Evolutionary conservation across 1,140 invertebrate genomes (phyloP), one percentile per base, ranked within the genome.

Genomic region (Calosoma granatense): DNA sequence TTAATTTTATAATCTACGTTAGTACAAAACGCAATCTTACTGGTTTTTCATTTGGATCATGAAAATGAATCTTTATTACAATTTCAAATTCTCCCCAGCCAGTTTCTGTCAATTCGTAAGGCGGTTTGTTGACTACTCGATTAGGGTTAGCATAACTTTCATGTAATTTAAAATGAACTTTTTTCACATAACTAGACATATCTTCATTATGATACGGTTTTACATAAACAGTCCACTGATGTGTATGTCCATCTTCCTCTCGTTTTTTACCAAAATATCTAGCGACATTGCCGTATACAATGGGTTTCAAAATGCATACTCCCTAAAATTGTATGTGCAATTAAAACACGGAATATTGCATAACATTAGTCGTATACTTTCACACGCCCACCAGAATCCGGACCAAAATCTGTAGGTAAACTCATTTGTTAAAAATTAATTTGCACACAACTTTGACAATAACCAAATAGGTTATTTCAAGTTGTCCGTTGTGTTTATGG

Each of bases 11-110:
- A 47, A 54, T 61, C n/a, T 6, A 58, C 19, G 54, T 36, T 36
- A 36, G 26, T n/a, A n/a, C 26, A 36, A 36, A 36, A 36, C 26
- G n/a, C 11, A 11, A 59, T 81, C 81, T 85, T 74, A 94, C 94
- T 22, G 91, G 89, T 75, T 91, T 78, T 76, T 98, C 97, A 72
- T 94, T 96, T 3, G 92, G 88, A 79, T 99, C 97, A 68, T 93
- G 85, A 67, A 99, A 99, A 74, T 94, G 95, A 56, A 99, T 93
- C 72, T 98, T 98, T 19, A 99, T 98, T 21, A 94, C 88, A 63
- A 99, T 90, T 75, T 99, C 97, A 76, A 99, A 99, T 76, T 99
- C 97, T 65, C 97, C 97, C 97, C 97, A 99, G 1, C 97, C 97
- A 53, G 97, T 99, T 76, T 99, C 97, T 0, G 88, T 94, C 0